These are phyloP conservation scores for Epinotia ramella DNA, from an alignment of 2,888 invertebrate species.

Conservation along the genomic window DNA sequence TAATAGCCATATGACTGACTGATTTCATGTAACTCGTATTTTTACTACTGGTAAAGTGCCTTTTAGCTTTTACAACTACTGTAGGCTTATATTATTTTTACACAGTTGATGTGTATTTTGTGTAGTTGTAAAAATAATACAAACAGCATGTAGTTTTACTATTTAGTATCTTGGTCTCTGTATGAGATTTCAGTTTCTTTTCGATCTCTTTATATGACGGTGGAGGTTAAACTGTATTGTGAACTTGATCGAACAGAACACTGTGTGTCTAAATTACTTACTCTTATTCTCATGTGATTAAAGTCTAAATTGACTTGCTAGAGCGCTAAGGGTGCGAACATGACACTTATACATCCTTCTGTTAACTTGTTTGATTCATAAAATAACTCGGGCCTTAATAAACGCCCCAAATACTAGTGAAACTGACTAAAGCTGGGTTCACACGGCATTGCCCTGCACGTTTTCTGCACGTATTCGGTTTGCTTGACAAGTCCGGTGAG, in stretches of 20 bases:
- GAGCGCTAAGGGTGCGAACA: too few relatives aligned
- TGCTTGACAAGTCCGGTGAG: too few relatives aligned
- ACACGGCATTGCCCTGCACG: too few relatives aligned
- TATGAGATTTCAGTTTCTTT: conserved; percentile 16
- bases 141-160: not conserved
- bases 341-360: not conserved
- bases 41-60: conserved; percentile 7
- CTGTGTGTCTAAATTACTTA: not conserved
- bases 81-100: conserved; percentile 10
- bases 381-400: too few relatives aligned
- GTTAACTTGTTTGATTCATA: not conserved
- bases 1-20: conserved; percentile 17
- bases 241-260: not conserved
- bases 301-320: not conserved
- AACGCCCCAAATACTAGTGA: too few relatives aligned
- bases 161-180: not conserved
- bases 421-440: too few relatives aligned
- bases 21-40: conserved; percentile 18
- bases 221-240: not conserved
- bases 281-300: not conserved
- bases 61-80: not conserved
- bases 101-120: conserved; percentile 1
- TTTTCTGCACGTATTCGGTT: too few relatives aligned
- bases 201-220: conserved; percentile 17
- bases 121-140: not conserved